Evolutionary conservation across 2,113 vertebrate genomes (phyloP), one percentile per base, ranked within the genome.

Genomic region (Pygoscelis antarcticus): DNA sequence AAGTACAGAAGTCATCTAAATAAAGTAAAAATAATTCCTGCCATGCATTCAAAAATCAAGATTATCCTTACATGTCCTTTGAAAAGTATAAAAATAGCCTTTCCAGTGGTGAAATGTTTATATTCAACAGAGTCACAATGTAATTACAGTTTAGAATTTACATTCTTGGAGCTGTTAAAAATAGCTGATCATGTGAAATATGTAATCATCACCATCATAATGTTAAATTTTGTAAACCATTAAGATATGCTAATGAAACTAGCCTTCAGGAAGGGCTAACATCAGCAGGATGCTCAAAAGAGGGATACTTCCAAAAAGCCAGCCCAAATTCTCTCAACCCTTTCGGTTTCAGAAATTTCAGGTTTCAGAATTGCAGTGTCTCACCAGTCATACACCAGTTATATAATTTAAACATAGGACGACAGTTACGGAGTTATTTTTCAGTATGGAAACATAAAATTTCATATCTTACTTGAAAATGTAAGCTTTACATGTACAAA

Each of bases 291-390:
- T 75, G 46, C n/a, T 85, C 40, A 26, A 22, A 71, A 52, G 38
- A 62, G 47, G 21, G 5, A 14, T 23, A 11, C 30, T 44, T 47
- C 9, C 2, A 32, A 42, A 58, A 55, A 51, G 6, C 0, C 7
- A 66, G 9, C 15, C 38, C 66, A 55, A 60, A 51, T 44, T 40
- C 27, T 72, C 36, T 80, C 46, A 61, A 3, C 32, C 6, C 4
- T n/a, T 82, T 55, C 26, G 8, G 4, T 7, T 91, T 70, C 42
- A 68, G n/a, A 36, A 65, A 46, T 72, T 49, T n/a, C 32, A 52
- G 9, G 16, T 76, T 85, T 80, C 62, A 44, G 54, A 65, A 61
- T 10, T 51, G 16, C 47, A 30, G 46, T 46, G 27, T 46, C 36
- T 61, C 16, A 60, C 21, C 27, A 25, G 10, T 38, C 38, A 27